phyloP scores from a whole-genome alignment of 2,797 vertebrate species.

The Phylloscopus collybita region DNA sequence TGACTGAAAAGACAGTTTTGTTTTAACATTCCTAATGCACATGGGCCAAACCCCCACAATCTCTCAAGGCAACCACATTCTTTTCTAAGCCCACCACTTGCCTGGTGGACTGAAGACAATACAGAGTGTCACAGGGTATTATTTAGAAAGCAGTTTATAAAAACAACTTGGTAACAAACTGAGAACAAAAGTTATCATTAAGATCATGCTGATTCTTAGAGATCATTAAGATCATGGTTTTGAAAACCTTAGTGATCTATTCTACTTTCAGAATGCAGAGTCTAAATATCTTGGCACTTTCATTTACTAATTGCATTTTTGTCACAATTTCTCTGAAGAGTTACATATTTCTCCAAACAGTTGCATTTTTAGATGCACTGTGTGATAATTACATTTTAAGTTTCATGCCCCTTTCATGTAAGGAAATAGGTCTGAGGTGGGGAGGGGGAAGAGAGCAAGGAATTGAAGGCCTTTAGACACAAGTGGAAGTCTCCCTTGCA shows the following conservation, averaged over 20 bases:
- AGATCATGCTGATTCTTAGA: not conserved
- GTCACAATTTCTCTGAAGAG: not conserved
- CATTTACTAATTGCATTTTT: not conserved
- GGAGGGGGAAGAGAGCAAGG: fast-evolving
- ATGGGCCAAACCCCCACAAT: not conserved
- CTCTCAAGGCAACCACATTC: not conserved
- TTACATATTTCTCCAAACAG: not conserved
- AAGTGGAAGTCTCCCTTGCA: not conserved
- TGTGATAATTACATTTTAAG: not conserved
- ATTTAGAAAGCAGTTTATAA: not conserved
- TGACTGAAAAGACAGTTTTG: not conserved
- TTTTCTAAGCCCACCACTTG: not conserved
- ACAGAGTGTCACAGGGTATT: not conserved
- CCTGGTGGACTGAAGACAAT: not conserved
- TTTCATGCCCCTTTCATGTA: not conserved
- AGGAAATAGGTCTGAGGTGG: fast-evolving
- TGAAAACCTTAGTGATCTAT: not conserved
- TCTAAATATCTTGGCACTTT: not conserved
- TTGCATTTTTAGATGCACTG: not conserved
- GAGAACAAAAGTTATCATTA: not conserved
- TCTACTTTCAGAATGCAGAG: not conserved
- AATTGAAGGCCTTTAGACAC: not conserved
- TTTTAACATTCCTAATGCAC: not conserved
- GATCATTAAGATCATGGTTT: not conserved
- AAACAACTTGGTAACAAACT: not conserved